Base-by-base conservation (phyloP, 2,113 vertebrate genomes). In the Climacteris rufus region DNA sequence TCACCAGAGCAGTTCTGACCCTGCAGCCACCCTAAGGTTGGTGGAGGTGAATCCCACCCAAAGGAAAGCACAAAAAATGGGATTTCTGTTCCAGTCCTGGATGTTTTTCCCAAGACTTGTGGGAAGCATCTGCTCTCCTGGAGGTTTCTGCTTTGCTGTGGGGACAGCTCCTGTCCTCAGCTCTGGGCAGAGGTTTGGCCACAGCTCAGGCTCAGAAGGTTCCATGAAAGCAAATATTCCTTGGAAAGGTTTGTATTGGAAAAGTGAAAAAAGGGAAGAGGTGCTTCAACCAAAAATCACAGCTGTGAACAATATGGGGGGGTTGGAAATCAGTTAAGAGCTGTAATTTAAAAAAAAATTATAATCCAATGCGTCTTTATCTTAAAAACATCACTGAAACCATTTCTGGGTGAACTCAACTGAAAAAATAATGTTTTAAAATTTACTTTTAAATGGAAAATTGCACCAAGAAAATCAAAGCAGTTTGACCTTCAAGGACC, bases 191-290 rank as follows among this genome's bases (percentile, higher is more conserved):
- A 53, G 27, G 8, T 30, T 20, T 30, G 56, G 23, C 50, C 12
- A 39, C 4, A 44, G 31, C 11, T 53, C 15, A 21, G 47, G 44
- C 47, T 71, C 61, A 13, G 52, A 40, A 68, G 11, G 15, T n/a
- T 66, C 13, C 31, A 11, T n/a, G n/a, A n/a, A n/a, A n/a, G n/a
- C n/a, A n/a, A n/a, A 5, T 6, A 4, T 10, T 24, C 45, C 31
- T 35, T 50, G 42, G 11, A 24, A 71, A 61, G 1, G 2, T 49
- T 75, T 0, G 0, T 10, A 2, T 3, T 40, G 61, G 52, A 57
- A 75, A 76, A 68, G 16, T 12, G 5, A 35, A 22, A 63, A 57
- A 68, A 40, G 3, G 53, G 59, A 37, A 49, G 42, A 80, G 33
- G 6, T 1, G n/a, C n/a, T n/a, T n/a, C n/a, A n/a, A n/a, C n/a